Base-by-base conservation (phyloP, 2,888 invertebrate genomes). In the Drosophila recens region DNA sequence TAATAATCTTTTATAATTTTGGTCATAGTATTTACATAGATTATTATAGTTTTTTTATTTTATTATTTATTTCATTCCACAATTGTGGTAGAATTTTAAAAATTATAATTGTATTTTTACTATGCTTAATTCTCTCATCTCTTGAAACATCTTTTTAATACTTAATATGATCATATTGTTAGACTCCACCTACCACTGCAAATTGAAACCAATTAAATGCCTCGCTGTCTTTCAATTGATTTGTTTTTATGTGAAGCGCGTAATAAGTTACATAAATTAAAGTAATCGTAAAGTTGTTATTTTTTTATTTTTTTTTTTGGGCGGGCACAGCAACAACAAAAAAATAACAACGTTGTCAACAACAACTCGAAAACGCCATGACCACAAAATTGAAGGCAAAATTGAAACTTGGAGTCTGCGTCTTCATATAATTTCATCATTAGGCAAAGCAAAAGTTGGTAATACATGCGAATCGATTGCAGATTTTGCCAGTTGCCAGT, bases 221-320 rank as follows among this genome's bases (percentile, higher is more conserved):
- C 45, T 52, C 46, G 65, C 64, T 48, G 54, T 30, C 46, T 56
- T 68, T 67, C 70, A 74, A 77, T 79, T 83, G 73, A 83, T 78
- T 81, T 72, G 73, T 71, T 54, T 69, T 71, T 56, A 71, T 70
- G 27, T 34, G 23, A 23, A 46, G 54, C 65, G 63, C 70, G 72
- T 76, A 78, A 76, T 79, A 75, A 72, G 74, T 69, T 67, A 75
- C 79, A 87, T 86, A 80, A 87, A 83, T 89, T 81, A 72, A 83
- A 38, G 56, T 79, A 79, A 63, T 42, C 38, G 68, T 53, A 57
- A 52, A 46, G 70, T 56, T 53, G 75, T 71, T 62, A 4, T 23
- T 23, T 4, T 23, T 23, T 23, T 23, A 23, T 23, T 23, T 33
- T 20, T 34, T 11, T 13, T 45, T 45, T 23, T 13, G 34, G 76